Percentiles rank a stretch among this genome's conserved stretches.
These are phyloP conservation scores for Pipistrellus kuhlii DNA, from an alignment of 2,797 vertebrate genomes.

Conservation along the genomic window DNA sequence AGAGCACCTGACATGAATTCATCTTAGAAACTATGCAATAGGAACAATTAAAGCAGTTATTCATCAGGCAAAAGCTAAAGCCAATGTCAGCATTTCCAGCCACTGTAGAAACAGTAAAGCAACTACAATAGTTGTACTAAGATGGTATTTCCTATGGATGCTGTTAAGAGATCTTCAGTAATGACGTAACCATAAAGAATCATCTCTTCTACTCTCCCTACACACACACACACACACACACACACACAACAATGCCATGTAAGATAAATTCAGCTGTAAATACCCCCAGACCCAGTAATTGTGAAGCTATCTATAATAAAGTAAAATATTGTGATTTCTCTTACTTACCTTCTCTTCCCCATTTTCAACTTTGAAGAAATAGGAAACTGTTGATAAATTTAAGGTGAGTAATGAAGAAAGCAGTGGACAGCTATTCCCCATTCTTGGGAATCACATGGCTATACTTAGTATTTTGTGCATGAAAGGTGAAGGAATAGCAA, in stretches of 20 bases:
- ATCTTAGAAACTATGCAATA: neutral
- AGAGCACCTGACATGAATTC: rapidly evolving
- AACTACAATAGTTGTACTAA: neutral
- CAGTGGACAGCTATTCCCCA: neutral
- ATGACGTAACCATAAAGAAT: neutral
- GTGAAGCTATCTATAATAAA: neutral
- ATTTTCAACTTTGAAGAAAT: neutral
- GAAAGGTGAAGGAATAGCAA: neutral
- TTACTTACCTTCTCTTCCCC: neutral
- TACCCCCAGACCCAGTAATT: neutral
- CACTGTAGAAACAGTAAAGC: neutral
- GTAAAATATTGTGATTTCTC: neutral
- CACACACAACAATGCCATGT: neutral
- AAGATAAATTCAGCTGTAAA: neutral
- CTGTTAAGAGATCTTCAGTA: neutral
- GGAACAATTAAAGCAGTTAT: neutral
- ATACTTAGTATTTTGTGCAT: neutral
- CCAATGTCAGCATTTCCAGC: neutral
- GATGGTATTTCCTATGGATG: neutral
- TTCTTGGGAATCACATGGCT: neutral
- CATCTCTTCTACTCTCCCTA: rapidly evolving
- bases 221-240: neutral
- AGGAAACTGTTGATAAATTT: neutral
- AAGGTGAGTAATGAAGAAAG: neutral
- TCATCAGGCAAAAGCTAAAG: neutral